Percentiles rank a stretch among this genome's conserved stretches.
Conservation (phyloP, 2,888 invertebrate species). For the Pyralis farinalis region DNA sequence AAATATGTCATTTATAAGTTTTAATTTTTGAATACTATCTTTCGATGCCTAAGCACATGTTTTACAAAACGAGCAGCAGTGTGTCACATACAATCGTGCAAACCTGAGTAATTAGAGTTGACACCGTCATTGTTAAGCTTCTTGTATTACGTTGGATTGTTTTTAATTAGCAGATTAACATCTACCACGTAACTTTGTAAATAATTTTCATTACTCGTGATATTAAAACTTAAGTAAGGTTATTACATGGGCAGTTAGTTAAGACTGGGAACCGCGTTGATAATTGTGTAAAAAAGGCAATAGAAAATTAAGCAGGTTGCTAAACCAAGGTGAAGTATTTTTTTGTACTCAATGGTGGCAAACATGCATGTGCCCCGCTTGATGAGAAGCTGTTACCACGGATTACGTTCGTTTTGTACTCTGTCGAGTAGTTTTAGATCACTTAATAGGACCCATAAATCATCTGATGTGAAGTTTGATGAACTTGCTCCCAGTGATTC, state of each 20-base stretch:
- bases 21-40: no score
- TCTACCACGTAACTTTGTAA: slow-evolving; percentile 8
- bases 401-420: no score
- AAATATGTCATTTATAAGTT: no score
- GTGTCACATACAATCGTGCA: not conserved
- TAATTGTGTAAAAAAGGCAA: not conserved
- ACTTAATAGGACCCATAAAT: no score
- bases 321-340: no score
- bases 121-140: slow-evolving; percentile 9
- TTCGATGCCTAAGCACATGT: no score
- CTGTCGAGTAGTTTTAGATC: no score
- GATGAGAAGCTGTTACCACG: no score
- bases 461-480: no score
- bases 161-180: slow-evolving; percentile 4
- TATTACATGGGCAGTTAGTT: not conserved
- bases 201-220: slow-evolving; percentile 6
- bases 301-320: not conserved
- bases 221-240: slow-evolving; percentile 8
- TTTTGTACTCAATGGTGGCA: no score
- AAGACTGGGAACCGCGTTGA: not conserved
- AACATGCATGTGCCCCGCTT: no score
- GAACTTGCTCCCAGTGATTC: no score
- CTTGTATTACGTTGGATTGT: slow-evolving; percentile 8
- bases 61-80: not conserved
- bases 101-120: slow-evolving; percentile 3